These are phyloP conservation scores for Oncorhynchus masou DNA, from an alignment of 2,113 vertebrate genomes.

Conservation along the genomic window DNA sequence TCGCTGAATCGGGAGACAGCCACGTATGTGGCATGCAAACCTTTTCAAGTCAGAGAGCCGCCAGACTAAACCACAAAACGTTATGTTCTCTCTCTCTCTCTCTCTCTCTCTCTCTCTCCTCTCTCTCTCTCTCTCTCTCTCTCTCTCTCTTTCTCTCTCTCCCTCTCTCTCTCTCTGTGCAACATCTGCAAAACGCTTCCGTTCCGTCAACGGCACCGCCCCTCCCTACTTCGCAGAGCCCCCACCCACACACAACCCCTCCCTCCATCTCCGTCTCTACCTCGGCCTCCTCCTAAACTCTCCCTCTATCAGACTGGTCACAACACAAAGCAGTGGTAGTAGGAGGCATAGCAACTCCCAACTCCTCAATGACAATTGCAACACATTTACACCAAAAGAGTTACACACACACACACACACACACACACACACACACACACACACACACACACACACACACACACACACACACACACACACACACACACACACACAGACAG, in stretches of 20 bases:
- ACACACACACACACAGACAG: constrained; percentile 4
- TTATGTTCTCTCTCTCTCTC: constrained; percentile 77
- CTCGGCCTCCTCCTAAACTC: neutral
- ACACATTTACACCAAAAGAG: neutral
- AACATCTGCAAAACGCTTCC: constrained; percentile 86
- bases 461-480: constrained; percentile 4
- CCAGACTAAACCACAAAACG: constrained; percentile 78
- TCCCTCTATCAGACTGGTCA: neutral
- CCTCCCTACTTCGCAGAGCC: constrained; percentile 31
- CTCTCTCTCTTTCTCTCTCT: constrained; percentile 54
- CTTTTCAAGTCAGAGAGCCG: constrained; percentile 59
- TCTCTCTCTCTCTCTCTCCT: constrained; percentile 65
- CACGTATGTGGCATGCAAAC: constrained; percentile 66
- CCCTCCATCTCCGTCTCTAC: neutral
- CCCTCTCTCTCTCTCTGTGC: constrained; percentile 70
- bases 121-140: constrained; percentile 60
- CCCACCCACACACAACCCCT: constrained; percentile 34
- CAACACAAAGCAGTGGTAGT: neutral
- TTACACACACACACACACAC: neutral
- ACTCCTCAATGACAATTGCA: neutral
- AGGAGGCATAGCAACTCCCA: neutral
- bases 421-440: constrained; percentile 2
- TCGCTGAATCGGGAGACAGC: constrained; percentile 40
- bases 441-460: constrained; percentile 3
- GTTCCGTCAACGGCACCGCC: constrained; percentile 74